Percentiles rank a stretch among this genome's conserved stretches.
Conservation (phyloP, 2,113 vertebrate species). For the Meriones unguiculatus region DNA sequence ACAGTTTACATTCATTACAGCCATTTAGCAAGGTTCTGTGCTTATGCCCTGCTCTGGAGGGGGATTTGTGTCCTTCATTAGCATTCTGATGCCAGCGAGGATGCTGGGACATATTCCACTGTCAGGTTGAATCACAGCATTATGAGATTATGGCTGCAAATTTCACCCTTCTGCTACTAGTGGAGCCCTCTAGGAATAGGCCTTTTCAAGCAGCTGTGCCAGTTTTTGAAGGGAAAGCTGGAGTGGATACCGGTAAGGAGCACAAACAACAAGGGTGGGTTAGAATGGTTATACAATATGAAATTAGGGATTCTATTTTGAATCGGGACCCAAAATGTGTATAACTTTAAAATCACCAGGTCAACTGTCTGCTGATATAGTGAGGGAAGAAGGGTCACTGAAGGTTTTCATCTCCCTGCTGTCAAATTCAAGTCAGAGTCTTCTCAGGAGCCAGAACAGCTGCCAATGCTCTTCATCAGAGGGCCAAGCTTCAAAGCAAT, state of each 20-base stretch:
- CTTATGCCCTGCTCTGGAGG: slow-evolving; percentile 17
- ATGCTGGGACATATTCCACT: not conserved
- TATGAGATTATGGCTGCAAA: slow-evolving; percentile 70
- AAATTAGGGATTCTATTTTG: slow-evolving; percentile 43
- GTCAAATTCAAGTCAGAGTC: not conserved
- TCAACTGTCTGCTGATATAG: not conserved
- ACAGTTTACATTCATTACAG: slow-evolving; percentile 66
- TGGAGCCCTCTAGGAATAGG: not conserved
- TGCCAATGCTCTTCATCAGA: not conserved
- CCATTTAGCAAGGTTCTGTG: slow-evolving; percentile 61
- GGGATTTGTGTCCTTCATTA: slow-evolving; percentile 69
- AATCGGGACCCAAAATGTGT: not conserved
- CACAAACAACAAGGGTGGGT: not conserved
- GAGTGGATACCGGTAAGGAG: not conserved
- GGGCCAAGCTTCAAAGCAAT: not conserved
- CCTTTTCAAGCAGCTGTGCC: slow-evolving; percentile 20
- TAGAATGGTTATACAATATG: not conserved
- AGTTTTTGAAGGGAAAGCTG: slow-evolving; percentile 56
- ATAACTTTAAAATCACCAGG: not conserved
- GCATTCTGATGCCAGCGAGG: not conserved
- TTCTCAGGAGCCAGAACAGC: not conserved
- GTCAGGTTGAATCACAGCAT: slow-evolving; percentile 54
- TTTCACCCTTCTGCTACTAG: slow-evolving; percentile 59
- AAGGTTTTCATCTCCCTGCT: not conserved
- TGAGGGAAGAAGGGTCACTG: not conserved